These are phyloP conservation scores for Nesogale talazaci DNA, from an alignment of 2,113 vertebrate species.

Conservation along the genomic window DNA sequence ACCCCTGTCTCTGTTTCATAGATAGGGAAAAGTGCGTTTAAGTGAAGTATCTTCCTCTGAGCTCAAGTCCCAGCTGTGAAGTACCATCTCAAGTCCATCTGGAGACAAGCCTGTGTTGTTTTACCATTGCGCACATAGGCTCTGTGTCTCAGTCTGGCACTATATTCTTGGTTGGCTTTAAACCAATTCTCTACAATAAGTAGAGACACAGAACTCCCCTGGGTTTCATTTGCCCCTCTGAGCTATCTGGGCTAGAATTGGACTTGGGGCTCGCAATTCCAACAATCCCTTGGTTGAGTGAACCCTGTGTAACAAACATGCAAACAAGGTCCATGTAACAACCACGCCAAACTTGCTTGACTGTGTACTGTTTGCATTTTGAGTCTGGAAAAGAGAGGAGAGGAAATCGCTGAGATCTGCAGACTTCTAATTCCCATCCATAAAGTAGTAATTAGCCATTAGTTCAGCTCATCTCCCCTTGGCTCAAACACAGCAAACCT, in stretches of 20 bases:
- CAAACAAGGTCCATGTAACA: conserved; percentile 59
- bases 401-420: conserved; percentile 73
- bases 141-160: background rate
- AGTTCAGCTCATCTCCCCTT: conserved; percentile 74
- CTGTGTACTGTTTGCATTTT: conserved; percentile 63
- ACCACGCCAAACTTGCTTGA: conserved; percentile 28
- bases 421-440: conserved; percentile 72
- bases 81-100: background rate
- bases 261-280: background rate
- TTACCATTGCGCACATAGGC: background rate
- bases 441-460: conserved; percentile 78
- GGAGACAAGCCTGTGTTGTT: background rate
- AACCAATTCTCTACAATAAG: conserved; percentile 12
- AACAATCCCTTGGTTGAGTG: background rate
- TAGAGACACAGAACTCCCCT: conserved; percentile 21
- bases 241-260: background rate
- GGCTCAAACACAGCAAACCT: conserved; percentile 22
- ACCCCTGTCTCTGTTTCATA: background rate
- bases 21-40: conserved; percentile 6
- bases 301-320: conserved; percentile 48
- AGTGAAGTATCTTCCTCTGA: background rate
- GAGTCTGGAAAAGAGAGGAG: conserved; percentile 60
- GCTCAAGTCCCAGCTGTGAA: background rate
- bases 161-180: conserved; percentile 29
- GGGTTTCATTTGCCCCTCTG: background rate